Base-by-base conservation (phyloP, 2,113 vertebrate genomes). In the Rhineura floridana region DNA sequence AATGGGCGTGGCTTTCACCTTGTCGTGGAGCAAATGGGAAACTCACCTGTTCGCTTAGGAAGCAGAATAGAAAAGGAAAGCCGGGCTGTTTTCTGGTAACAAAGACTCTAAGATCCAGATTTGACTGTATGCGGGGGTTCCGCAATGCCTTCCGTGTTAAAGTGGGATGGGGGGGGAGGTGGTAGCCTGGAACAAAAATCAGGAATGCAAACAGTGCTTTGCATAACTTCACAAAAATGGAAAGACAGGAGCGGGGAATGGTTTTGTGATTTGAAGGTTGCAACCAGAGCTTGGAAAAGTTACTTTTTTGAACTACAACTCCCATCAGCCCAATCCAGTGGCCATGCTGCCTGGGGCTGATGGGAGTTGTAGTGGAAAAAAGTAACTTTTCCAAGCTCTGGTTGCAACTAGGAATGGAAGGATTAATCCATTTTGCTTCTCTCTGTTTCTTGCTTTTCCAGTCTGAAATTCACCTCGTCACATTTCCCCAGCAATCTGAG, bases 1-100 rank as follows among this genome's bases (percentile, higher is more conserved):
- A 95, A 63, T 1, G 39, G 91, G 90, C 83, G 89, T 0, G 0
- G 73, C 77, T 42, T 50, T 77, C 77, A 33, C 86, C 39, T 85
- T 12, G 33, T 0, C 4, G 88, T 48, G 79, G 89, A 89, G n/a
- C 36, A 63, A 70, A 82, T 39, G 39, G 59, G 59, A 28, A 4
- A 0, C 36, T 2, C 48, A 0, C 3, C 59, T 72, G 4, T 73
- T 36, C 12, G 5, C 25, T 1, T 25, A 2, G 80, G 77, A 48
- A 39, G 17, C 42, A 8, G 17, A 5, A 42, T 36, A 25, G 42
- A 5, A n/a, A 70, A 78, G 7, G 1, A 8, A 55, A 7, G 13
- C 19, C 0, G 4, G 28, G 10, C 6, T 52, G 48, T 55, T 39
- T 6, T 3, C 13, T 25, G 25, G 13, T 15, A 25, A 13, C 2